Conservation (phyloP, 2,113 vertebrate genomes). For the Ariopsis seemanni region DNA sequence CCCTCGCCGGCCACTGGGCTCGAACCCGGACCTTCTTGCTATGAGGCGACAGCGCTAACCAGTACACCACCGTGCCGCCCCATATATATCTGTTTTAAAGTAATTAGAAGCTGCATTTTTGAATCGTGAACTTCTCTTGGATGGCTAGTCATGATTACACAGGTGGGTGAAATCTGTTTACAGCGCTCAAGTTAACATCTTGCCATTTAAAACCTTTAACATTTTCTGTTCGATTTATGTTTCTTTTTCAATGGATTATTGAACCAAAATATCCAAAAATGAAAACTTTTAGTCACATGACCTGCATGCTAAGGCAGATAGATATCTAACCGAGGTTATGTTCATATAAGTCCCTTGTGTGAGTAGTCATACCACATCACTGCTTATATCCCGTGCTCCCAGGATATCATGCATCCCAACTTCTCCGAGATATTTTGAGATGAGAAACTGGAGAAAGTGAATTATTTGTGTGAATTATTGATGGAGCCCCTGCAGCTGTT, state of each 20-base stretch:
- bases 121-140: neutral
- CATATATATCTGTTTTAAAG: neutral
- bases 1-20: too few relatives aligned
- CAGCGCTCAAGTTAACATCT: neutral
- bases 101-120: neutral
- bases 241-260: neutral
- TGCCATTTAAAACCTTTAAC: neutral
- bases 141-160: neutral
- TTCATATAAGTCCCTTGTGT: too few relatives aligned
- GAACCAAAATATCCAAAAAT: neutral
- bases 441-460: constrained; percentile 27
- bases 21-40: too few relatives aligned
- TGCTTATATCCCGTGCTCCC: neutral
- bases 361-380: neutral
- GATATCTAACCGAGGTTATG: neutral
- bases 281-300: neutral
- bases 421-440: constrained; percentile 32
- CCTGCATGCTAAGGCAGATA: neutral
- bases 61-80: too few relatives aligned
- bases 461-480: constrained; percentile 57
- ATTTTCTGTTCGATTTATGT: neutral
- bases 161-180: neutral
- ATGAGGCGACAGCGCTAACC: too few relatives aligned
- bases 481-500: constrained; percentile 44
- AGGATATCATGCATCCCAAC: neutral